These are phyloP conservation scores for Eupristina koningsbergeri DNA, from an alignment of 1,140 invertebrate genomes.

Conservation along the genomic window DNA sequence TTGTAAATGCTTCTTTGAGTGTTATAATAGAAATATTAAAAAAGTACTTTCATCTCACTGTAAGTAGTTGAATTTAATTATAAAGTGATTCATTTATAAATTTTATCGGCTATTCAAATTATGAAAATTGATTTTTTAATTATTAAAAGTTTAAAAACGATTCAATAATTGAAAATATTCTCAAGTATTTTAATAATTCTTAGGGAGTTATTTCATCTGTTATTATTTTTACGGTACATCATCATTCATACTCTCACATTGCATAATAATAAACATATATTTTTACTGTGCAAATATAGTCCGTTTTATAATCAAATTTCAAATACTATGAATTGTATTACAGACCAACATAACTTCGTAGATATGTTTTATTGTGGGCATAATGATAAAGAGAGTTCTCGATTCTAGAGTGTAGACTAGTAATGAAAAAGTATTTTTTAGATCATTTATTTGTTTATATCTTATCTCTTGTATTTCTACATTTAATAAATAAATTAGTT, in stretches of 20 bases:
- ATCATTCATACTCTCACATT: too few species aligned
- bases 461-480: neutral
- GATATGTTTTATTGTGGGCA: conserved; percentile 14
- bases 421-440: neutral
- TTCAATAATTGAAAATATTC: too few species aligned
- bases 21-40: neutral
- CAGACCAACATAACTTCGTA: neutral
- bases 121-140: neutral
- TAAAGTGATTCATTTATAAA: neutral
- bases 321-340: conserved; percentile 12
- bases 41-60: neutral
- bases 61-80: neutral
- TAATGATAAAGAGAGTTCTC: neutral
- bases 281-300: neutral
- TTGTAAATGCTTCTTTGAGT: conserved; percentile 6
- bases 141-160: neutral
- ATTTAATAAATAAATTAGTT: neutral
- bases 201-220: too few species aligned
- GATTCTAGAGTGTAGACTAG: too few species aligned
- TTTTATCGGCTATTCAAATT: neutral
- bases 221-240: too few species aligned
- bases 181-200: too few species aligned
- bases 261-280: neutral
- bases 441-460: neutral
- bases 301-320: neutral